Conservation (phyloP, 1,140 invertebrate genomes). For the Eumeta japonica region DNA sequence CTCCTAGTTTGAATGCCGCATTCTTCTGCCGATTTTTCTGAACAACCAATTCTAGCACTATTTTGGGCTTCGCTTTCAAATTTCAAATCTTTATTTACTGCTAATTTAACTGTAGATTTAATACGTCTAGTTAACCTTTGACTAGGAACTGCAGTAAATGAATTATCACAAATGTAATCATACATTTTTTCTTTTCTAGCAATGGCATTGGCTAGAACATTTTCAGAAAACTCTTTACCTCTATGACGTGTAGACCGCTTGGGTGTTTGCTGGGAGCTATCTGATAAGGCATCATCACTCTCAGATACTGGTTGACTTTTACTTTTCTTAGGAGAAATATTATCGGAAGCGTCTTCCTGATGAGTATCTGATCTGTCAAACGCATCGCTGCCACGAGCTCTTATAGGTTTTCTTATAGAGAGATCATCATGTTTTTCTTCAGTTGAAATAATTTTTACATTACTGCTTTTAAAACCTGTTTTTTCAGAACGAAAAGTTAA, state of each 20-base stretch:
- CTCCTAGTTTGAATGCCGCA: conserved; percentile 36
- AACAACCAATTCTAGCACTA: conserved; percentile 44
- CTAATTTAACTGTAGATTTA: conserved; percentile 59
- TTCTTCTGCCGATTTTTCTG: conserved; percentile 31
- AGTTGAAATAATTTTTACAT: conserved; percentile 52
- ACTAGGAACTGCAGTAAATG: conserved; percentile 37
- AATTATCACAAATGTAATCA: no score
- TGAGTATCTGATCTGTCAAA: conserved; percentile 38
- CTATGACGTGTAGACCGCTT: conserved; percentile 54
- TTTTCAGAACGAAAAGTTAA: conserved; percentile 55
- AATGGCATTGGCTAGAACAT: conserved; percentile 59
- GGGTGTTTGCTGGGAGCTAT: conserved; percentile 21
- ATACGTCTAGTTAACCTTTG: conserved; percentile 50
- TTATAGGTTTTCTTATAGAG: conserved; percentile 29
- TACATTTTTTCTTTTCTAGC: conserved; percentile 61
- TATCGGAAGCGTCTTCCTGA: conserved; percentile 25
- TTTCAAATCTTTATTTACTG: conserved; percentile 59
- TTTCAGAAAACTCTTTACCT: conserved; percentile 53
- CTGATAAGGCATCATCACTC: conserved; percentile 35
- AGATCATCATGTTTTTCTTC: conserved; percentile 49
- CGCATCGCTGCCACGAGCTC: conserved; percentile 17
- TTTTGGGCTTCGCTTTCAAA: conserved; percentile 60
- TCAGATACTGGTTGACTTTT: conserved; percentile 36
- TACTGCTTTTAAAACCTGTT: conserved; percentile 42
- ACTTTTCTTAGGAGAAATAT: conserved; percentile 27